Evolutionary conservation across 2,113 vertebrate species (phyloP), one percentile per base, ranked within the genome.

Genomic region (Tachuris rubrigastra): DNA sequence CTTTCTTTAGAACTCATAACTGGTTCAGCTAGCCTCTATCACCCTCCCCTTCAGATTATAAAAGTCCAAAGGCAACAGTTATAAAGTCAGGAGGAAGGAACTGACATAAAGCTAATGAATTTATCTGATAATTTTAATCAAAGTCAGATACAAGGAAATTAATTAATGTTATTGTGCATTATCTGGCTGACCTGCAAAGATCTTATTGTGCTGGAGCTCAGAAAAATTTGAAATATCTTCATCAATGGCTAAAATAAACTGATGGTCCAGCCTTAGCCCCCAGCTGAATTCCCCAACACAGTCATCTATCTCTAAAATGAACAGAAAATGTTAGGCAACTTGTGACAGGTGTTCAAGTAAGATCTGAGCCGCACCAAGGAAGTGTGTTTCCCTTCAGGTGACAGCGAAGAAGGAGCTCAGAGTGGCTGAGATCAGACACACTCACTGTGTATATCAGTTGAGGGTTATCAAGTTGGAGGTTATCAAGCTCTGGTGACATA

Each of bases 381-480:
- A 50, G 35, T 0, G 0, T 65, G 49, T 55, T 79, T 86, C 18
- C 16, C 35, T 62, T 90, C 72, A 65, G 8, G 9, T 39, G 62
- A 33, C 12, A 74, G 17, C 15, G 91, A 25, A 93, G 60, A 33
- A 68, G 20, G 58, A 84, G 53, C 4, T 10, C 17, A 35, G 30
- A 67, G 30, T 9, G 37, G 4, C 39, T 27, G 17, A 82, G 46
- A 30, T 30, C 67, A 78, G 46, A 44, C 23, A 67, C 5, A 3
- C 8, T 59, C 2, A 0, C 11, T 27, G 28, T 8, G 5, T 35
- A 2, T 44, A 14, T 63, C 74, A 55, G 53, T 33, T 2, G 4
- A 79, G 39, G 37, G 27, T 17, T 63, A 30, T 41, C 27, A 37
- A 28, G 9, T 7, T 35, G 27, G 27, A 68, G 12, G 9, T 2